Percentiles rank a stretch among this genome's conserved stretches.
phyloP scores from a whole-genome alignment of 2,888 invertebrate genomes.

The Stictocephala bisonia region DNA sequence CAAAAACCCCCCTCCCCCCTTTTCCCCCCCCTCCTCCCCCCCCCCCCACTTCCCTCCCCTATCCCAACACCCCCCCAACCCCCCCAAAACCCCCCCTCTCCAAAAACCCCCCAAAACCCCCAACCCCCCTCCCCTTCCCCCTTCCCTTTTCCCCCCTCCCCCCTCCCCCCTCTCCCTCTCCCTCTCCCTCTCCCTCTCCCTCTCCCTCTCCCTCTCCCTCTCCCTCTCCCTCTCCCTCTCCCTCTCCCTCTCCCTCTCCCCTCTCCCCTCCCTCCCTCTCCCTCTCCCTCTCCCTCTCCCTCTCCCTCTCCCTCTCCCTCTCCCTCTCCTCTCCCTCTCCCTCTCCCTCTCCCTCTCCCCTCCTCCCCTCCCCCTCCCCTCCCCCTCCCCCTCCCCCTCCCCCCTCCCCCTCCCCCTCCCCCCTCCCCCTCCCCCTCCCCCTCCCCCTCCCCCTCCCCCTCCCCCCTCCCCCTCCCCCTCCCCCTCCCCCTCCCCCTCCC shows the following conservation, averaged over 20 bases:
- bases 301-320: background rate
- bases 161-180: conserved; percentile 34
- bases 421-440: background rate
- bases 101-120: background rate
- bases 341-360: background rate
- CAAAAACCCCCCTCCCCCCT: too few relatives aligned
- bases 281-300: background rate
- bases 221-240: background rate
- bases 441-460: background rate
- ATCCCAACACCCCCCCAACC: too few relatives aligned
- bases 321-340: background rate
- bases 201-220: background rate
- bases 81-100: background rate
- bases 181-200: background rate
- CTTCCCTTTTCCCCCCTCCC: background rate
- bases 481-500: conserved; percentile 5
- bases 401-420: background rate
- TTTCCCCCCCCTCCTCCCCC: too few relatives aligned
- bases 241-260: background rate
- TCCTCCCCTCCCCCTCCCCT: too few relatives aligned
- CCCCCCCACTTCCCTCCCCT: too few relatives aligned
- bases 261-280: conserved; percentile 49
- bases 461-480: conserved; percentile 9
- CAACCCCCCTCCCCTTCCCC: conserved; percentile 28
- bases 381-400: background rate